These are phyloP conservation scores for Riptortus pedestris DNA, from an alignment of 1,140 invertebrate genomes.

Conservation along the genomic window DNA sequence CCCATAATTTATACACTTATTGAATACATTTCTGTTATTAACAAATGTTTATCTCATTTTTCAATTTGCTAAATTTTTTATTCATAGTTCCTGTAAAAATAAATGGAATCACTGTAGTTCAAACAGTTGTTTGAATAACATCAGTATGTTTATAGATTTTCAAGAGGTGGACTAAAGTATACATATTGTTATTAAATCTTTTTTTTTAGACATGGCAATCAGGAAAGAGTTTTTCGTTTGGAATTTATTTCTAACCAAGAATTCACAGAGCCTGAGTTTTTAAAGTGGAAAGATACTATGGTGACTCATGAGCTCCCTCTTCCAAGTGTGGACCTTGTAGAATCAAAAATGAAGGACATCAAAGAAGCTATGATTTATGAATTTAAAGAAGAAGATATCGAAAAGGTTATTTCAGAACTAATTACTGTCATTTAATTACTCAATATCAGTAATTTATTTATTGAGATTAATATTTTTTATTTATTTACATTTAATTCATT, in stretches of 20 bases:
- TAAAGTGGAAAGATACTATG: slow-evolving; percentile 84
- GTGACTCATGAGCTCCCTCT: slow-evolving; percentile 60
- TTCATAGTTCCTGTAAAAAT: no score
- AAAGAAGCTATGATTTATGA: slow-evolving; percentile 80
- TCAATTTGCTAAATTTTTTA: no score
- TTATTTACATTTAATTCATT: no score
- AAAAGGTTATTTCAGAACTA: slow-evolving; percentile 42
- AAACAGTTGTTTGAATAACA: no score
- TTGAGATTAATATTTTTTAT: slow-evolving; percentile 16
- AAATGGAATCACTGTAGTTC: no score
- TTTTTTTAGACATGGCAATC: slow-evolving; percentile 62
- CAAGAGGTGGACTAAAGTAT: no score
- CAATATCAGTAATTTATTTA: not conserved
- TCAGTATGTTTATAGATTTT: no score
- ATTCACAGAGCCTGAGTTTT: slow-evolving; percentile 86
- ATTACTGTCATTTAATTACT: not conserved
- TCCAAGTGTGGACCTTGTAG: slow-evolving; percentile 73
- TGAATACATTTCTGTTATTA: no score
- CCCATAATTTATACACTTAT: no score
- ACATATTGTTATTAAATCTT: slow-evolving; percentile 18
- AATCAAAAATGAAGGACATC: slow-evolving; percentile 79
- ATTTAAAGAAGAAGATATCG: slow-evolving; percentile 74
- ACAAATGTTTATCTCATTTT: no score
- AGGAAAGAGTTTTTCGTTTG: slow-evolving; percentile 85
- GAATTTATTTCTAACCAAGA: slow-evolving; percentile 98